A percentile compares a stretch with the other conserved stretches of the same genome.
Evolutionary conservation across 2,113 vertebrate species (phyloP).

Genomic region (Solea senegalensis): DNA sequence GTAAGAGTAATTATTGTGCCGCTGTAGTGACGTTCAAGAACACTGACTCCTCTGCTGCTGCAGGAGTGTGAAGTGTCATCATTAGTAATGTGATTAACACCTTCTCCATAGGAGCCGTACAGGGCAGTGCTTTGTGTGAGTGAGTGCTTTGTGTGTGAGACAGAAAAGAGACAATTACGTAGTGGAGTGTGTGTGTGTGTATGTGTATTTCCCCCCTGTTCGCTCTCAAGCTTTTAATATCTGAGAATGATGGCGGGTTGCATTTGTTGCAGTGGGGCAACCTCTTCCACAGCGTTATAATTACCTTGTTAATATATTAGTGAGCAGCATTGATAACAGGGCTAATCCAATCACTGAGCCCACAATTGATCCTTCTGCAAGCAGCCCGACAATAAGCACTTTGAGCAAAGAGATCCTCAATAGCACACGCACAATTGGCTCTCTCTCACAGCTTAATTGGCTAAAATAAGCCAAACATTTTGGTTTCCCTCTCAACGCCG

Average conservation of each 20-base stretch:
- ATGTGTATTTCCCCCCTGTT: constrained; percentile 25
- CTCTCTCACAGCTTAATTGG: constrained; percentile 93
- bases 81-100: constrained; percentile 72
- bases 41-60: neutral
- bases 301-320: constrained; percentile 99
- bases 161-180: constrained; percentile 49
- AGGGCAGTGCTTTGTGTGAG: constrained; percentile 35
- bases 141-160: constrained; percentile 24
- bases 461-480: constrained; percentile 98
- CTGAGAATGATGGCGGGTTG: constrained; percentile 32
- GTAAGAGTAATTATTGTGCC: constrained; percentile 30
- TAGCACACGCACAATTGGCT: constrained; percentile 90
- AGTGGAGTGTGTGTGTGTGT: neutral
- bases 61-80: constrained; percentile 63
- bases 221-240: constrained; percentile 32
- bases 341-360: constrained; percentile 94
- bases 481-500: constrained; percentile 86
- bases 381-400: constrained; percentile 88
- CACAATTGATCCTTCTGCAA: constrained; percentile 93
- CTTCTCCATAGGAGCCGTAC: constrained; percentile 42
- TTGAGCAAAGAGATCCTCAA: constrained; percentile 86
- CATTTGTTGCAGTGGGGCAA: constrained; percentile 55
- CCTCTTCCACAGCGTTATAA: constrained; percentile 77
- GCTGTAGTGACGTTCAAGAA: constrained; percentile 29
- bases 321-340: constrained; percentile 91